These are phyloP conservation scores for Brevipalpus yothersi DNA, from an alignment of 1,140 invertebrate species.

Conservation along the genomic window DNA sequence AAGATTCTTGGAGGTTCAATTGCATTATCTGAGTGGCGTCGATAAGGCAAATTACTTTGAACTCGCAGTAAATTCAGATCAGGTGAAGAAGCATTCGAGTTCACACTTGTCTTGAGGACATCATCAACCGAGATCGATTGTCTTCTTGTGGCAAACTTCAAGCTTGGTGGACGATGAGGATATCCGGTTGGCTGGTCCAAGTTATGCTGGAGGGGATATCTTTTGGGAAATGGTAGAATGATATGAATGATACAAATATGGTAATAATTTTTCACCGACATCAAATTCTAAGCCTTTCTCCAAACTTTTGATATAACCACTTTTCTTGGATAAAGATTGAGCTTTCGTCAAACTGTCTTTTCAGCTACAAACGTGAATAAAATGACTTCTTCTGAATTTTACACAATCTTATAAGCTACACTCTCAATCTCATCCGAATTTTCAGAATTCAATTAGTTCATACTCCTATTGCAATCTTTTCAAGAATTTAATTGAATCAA, in stretches of 20 bases:
- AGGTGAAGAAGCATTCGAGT: constrained; percentile 40
- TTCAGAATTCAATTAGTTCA: no score
- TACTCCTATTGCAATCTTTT: no score
- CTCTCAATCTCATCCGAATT: no score
- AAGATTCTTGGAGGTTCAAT: constrained; percentile 48
- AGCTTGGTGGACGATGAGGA: constrained; percentile 14
- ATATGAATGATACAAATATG: not conserved
- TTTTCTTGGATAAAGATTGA: no score
- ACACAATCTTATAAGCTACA: no score
- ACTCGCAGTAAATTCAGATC: constrained; percentile 67
- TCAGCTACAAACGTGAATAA: no score
- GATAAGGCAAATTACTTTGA: constrained; percentile 40
- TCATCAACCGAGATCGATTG: constrained; percentile 16
- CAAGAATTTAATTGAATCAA: no score
- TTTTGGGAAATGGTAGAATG: not conserved
- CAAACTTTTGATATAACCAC: no score
- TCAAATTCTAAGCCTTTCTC: no score
- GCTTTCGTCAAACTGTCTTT: no score
- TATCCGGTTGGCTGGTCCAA: constrained; percentile 5
- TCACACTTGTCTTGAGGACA: constrained; percentile 9
- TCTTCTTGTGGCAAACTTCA: constrained; percentile 13
- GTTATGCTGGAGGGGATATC: not conserved
- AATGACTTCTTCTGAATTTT: no score
- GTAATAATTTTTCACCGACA: no score
- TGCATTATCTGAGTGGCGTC: constrained; percentile 67